Evolutionary conservation across 2,888 invertebrate genomes (phyloP).

Genomic region (Escarpia spicata): DNA sequence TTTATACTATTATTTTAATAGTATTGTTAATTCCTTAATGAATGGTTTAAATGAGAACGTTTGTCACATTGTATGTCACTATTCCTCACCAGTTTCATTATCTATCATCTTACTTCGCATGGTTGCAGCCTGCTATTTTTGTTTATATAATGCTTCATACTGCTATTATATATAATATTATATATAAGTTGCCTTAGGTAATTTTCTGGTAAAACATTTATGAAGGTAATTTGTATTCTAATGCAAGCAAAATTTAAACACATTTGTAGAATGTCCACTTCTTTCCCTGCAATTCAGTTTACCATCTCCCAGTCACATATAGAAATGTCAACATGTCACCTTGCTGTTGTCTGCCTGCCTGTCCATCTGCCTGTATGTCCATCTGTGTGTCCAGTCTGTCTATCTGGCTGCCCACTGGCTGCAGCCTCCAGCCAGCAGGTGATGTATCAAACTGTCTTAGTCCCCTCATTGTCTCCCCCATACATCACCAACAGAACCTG

Average conservation of each 20-base stretch:
- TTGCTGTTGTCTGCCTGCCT: neutral
- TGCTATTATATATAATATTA: neutral
- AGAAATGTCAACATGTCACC: neutral
- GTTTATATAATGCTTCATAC: too few species aligned
- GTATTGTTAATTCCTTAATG: too few species aligned
- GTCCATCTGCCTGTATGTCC: too few species aligned
- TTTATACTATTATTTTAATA: too few species aligned
- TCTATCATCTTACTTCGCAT: neutral
- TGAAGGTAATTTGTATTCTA: conserved; percentile 1
- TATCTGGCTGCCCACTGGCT: neutral
- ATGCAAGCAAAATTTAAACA: neutral
- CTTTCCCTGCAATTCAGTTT: neutral
- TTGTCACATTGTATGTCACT: neutral
- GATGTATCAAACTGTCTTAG: neutral
- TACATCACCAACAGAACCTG: neutral
- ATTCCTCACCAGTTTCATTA: neutral
- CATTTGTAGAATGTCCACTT: neutral
- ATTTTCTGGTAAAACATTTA: neutral
- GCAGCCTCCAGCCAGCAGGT: neutral
- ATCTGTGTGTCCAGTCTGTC: neutral
- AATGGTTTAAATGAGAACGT: neutral
- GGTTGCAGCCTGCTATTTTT: neutral
- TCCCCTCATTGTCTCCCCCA: neutral
- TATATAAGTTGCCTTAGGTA: neutral
- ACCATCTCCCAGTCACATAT: neutral